Base-by-base conservation (phyloP, 2,888 invertebrate genomes). In the Cremastinae sp. region DNA sequence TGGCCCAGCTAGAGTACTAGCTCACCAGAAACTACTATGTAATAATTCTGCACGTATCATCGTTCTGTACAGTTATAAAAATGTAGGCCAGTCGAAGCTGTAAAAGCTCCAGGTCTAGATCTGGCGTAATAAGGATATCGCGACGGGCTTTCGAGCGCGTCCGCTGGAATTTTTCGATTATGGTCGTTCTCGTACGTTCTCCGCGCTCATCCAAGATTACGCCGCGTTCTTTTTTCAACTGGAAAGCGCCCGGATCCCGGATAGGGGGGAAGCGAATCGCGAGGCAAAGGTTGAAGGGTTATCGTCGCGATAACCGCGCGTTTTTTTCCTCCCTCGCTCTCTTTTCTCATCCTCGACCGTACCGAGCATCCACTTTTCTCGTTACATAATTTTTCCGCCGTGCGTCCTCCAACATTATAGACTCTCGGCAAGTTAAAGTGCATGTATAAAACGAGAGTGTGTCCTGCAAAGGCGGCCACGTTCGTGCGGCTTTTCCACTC, bases 321-420 rank as follows among this genome's bases (percentile, higher is more conserved):
- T 34, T 16, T 51, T 2, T 9, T 28, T 28, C 5, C 28, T 28
- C 5, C 28, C 5, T 28, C 5, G n/a, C n/a, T 28, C 2, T 28
- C 5, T 28, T 28, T 28, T 28, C 5, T 5, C 28, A n/a, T 47
- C 56, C 36, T 36, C 22, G 18, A 38, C 34, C 53, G 49, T 14
- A 10, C 58, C 2, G 41, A 34, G 36, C 66, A 70, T 56, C 43
- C 61, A 56, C 49, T 68, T 56, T 66, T 54, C 75, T 71, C 75
- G 71, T 65, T 75, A 71, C 71, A 75, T 66, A 71, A 75, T 75
- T 66, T 75, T 71, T 66, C 66, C 71, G 43, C 3, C 28, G 54
- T 56, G 54, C 61, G 49, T 56, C 34, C 22, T 66, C 56, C 54
- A 54, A 66, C 14, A 22, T 66, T 71, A 61, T 61, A 49, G 54